Evolutionary conservation across 2,888 invertebrate species (phyloP).

Genomic region (Rhabditoides inermis): DNA sequence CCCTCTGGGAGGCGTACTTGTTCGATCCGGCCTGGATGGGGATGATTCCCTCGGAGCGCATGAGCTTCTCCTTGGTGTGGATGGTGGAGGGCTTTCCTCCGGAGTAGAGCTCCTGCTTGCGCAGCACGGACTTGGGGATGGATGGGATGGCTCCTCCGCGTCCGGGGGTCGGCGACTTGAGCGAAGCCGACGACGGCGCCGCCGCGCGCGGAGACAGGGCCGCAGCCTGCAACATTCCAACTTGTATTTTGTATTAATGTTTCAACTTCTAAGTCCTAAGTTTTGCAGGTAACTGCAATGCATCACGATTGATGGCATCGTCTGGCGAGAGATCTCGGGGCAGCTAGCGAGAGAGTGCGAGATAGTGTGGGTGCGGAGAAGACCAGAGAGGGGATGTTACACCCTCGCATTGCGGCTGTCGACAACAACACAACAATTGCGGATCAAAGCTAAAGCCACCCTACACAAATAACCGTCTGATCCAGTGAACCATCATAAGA

Average conservation of each 20-base stretch:
- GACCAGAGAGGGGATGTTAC: neutral
- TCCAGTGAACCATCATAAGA: no score
- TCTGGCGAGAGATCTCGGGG: neutral
- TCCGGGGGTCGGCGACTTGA: conserved; percentile 9
- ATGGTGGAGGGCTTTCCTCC: conserved; percentile 47
- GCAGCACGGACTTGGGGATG: conserved; percentile 21
- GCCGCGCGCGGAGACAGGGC: neutral
- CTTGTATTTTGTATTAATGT: neutral
- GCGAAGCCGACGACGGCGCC: neutral
- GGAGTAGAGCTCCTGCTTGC: conserved; percentile 42
- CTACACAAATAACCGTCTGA: no score
- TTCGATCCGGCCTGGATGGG: conserved; percentile 52
- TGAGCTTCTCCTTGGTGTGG: conserved; percentile 49
- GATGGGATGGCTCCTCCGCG: conserved; percentile 9
- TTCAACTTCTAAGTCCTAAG: neutral
- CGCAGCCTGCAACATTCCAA: neutral
- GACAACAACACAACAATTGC: neutral
- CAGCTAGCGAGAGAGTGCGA: neutral
- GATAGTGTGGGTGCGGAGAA: neutral
- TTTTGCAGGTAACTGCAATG: neutral
- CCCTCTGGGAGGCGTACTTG: conserved; percentile 51
- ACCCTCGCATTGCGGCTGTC: neutral
- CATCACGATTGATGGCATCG: neutral
- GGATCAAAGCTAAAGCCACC: neutral
- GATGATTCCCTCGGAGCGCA: conserved; percentile 48